Percentiles rank a stretch among this genome's conserved stretches.
These are phyloP conservation scores for Oncorhynchus kisutch DNA, from an alignment of 2,113 vertebrate genomes.

Conservation along the genomic window DNA sequence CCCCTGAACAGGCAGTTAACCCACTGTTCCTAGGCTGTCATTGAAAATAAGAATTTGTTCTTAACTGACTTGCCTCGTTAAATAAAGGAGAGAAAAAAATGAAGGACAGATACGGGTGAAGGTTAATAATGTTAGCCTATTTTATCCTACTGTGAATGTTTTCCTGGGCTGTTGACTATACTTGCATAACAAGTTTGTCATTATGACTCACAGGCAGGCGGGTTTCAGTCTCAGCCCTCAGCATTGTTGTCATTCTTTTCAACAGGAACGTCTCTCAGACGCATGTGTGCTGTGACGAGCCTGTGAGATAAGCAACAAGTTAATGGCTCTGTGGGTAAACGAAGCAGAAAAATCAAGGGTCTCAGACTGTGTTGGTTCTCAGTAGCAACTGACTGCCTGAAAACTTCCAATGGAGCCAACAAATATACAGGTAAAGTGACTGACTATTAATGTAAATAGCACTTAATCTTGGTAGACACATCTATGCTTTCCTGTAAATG, in stretches of 20 bases:
- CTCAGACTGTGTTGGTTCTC: neutral
- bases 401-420: conserved; percentile 68
- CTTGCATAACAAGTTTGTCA: conserved; percentile 6
- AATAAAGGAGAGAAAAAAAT: too few species aligned
- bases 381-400: neutral
- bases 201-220: conserved; percentile 52
- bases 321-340: conserved; percentile 40
- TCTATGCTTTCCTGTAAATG: neutral
- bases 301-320: conserved; percentile 51
- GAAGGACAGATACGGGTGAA: too few species aligned
- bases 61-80: too few species aligned
- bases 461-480: neutral
- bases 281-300: conserved; percentile 29
- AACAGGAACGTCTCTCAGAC: conserved; percentile 15
- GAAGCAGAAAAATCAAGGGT: conserved; percentile 23
- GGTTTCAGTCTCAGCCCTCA: neutral
- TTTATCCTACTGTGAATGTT: neutral
- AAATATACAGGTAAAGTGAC: conserved; percentile 69
- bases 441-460: neutral
- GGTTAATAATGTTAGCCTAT: neutral
- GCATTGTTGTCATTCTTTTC: conserved; percentile 51
- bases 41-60: too few species aligned
- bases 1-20: too few species aligned
- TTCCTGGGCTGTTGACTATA: neutral
- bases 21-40: too few species aligned